phyloP scores from a whole-genome alignment of 2,797 vertebrate species.

The Sparus aurata region DNA sequence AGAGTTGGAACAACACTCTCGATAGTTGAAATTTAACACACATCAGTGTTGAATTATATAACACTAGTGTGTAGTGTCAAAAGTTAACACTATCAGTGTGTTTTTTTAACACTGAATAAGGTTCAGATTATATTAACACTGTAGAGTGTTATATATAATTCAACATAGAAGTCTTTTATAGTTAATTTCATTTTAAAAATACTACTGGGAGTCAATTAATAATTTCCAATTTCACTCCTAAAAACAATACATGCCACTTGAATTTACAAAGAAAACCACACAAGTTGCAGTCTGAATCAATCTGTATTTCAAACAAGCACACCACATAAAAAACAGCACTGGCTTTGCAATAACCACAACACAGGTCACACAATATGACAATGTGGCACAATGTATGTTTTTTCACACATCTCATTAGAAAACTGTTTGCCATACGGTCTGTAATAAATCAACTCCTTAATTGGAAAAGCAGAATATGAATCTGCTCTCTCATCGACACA shows the following conservation, averaged over 20 bases:
- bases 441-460: constrained; percentile 20
- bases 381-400: constrained; percentile 26
- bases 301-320: neutral
- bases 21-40: too few species aligned
- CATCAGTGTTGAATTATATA: too few species aligned
- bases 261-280: neutral
- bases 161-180: neutral
- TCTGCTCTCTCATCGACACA: constrained; percentile 8
- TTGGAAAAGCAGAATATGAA: constrained; percentile 25
- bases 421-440: constrained; percentile 23
- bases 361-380: constrained; percentile 18
- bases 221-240: neutral
- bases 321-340: constrained; percentile 14
- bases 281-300: neutral
- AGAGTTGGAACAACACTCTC: too few species aligned
- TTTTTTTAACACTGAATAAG: too few species aligned
- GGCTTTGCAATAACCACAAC: neutral
- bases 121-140: too few species aligned
- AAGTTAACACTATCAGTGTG: too few species aligned
- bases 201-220: neutral
- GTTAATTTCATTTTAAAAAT: neutral
- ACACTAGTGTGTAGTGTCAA: too few species aligned
- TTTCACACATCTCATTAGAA: constrained; percentile 12
- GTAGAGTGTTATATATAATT: neutral
- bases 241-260: too few species aligned